phyloP scores from a whole-genome alignment of 2,113 vertebrate genomes.

The Camelus bactrianus region DNA sequence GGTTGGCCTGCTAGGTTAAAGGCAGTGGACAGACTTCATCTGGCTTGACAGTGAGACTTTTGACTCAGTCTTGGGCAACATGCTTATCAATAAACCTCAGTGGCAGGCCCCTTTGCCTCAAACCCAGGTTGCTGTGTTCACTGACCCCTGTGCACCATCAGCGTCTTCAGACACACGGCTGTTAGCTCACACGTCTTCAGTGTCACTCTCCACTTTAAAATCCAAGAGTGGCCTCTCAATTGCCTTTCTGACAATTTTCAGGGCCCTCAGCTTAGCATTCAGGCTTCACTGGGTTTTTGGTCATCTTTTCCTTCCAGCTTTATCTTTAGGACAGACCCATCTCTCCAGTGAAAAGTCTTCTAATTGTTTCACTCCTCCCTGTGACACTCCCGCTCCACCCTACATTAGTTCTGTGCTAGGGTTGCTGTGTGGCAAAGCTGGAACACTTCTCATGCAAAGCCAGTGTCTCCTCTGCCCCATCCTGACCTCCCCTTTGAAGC shows the following conservation, averaged over 20 bases:
- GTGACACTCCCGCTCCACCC: neutral
- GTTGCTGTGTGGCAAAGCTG: neutral
- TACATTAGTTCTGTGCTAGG: neutral
- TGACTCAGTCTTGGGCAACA: neutral
- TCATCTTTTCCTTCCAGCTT: neutral
- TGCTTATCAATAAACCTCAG: neutral
- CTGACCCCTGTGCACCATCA: neutral
- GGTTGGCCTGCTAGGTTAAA: neutral
- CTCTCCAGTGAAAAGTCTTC: neutral
- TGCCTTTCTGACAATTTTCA: neutral
- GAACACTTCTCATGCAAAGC: neutral
- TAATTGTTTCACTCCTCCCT: neutral
- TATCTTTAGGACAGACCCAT: neutral
- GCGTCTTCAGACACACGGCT: neutral
- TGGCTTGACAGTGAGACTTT: neutral
- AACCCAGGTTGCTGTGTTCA: neutral
- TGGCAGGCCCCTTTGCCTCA: neutral
- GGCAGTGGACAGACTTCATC: neutral
- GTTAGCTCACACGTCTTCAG: neutral
- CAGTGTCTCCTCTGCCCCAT: accelerated
- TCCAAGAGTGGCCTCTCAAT: neutral
- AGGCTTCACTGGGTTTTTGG: neutral
- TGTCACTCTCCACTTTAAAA: neutral
- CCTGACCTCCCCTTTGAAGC: neutral
- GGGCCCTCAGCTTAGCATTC: neutral